Base-by-base conservation (phyloP, 2,888 invertebrate genomes). In the Lissocephala sabroskyi region DNA sequence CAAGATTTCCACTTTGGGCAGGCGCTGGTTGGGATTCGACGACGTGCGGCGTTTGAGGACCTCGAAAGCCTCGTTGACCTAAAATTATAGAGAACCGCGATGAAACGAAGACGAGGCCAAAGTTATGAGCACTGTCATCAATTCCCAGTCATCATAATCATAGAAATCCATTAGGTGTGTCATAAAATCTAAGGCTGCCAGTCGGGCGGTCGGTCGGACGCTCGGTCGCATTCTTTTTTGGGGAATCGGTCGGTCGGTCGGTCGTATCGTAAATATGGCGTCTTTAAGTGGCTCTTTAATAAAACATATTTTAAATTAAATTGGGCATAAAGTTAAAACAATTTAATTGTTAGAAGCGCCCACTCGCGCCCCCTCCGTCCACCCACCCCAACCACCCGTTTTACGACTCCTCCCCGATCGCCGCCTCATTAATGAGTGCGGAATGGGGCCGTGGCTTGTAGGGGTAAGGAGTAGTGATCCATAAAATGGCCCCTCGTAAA, bases 31-130 rank as follows among this genome's bases (percentile, higher is more conserved):
- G 1, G 98, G 98, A 86, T 96, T 96, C 49, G 95, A 93, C 74
- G 97, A 94, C 0, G 98, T 97, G 46, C 98, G 87, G 75, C 94
- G 88, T 79, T 98, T 94, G 30, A 99, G 86, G 55, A 95, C 90
- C 85, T 99, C 98, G 84, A 98, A 99, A 0, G 98, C 98, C 84
- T 99, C 98, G 85, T 99, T 99, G 51, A 97, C 97, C 94, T 95
- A 84, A 82, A 56, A 44, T 32, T 36, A 2, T 16, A 14, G 7
- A 30, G 43, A 5, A 41, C 3, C 32, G 32, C 32, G 4, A 30
- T 2, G n/a, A 17, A 43, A 14, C 14, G 26, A 28, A 10, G 23
- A 35, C 17, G 16, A 35, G 7, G 7, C 23, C 13, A 36, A 40
- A 56, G 28, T 43, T 39, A 53, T 47, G 49, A n/a, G n/a, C n/a